Evolutionary conservation across 2,797 vertebrate species (phyloP).

Genomic region (Sebastes kiyomatsui): DNA sequence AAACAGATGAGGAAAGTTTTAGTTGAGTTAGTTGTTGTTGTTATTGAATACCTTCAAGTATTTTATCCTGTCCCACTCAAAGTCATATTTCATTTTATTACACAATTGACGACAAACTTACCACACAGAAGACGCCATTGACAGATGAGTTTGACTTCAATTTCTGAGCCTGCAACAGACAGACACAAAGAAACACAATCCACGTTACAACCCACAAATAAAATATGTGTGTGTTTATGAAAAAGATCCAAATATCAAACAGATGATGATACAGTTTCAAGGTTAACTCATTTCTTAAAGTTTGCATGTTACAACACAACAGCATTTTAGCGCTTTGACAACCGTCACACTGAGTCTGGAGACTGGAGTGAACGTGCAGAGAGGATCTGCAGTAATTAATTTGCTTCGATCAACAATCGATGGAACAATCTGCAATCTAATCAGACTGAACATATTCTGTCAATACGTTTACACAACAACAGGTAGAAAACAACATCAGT

Average conservation of each 20-base stretch:
- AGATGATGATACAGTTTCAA: background rate
- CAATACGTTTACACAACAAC: background rate
- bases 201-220: background rate
- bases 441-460: constrained; percentile 13
- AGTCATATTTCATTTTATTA: background rate
- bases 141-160: constrained; percentile 89
- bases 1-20: too few species aligned
- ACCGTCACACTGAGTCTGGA: background rate
- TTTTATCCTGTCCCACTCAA: background rate
- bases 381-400: constrained; percentile 19
- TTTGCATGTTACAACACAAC: background rate
- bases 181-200: constrained; percentile 1
- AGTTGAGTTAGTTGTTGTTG: too few species aligned
- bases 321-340: too few species aligned
- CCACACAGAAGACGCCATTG: constrained; percentile 78
- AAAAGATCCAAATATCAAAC: background rate
- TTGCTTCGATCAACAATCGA: constrained; percentile 17
- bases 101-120: constrained; percentile 22
- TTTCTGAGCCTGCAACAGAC: constrained; percentile 88
- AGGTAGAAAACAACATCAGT: background rate
- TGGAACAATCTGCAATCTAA: constrained; percentile 14
- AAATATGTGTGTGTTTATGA: background rate
- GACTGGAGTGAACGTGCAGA: background rate
- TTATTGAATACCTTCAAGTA: background rate
- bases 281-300: background rate